Percentiles rank a stretch among this genome's conserved stretches.
These are phyloP conservation scores for Antrozous pallidus DNA, from an alignment of 2,797 vertebrate species.

Conservation along the genomic window DNA sequence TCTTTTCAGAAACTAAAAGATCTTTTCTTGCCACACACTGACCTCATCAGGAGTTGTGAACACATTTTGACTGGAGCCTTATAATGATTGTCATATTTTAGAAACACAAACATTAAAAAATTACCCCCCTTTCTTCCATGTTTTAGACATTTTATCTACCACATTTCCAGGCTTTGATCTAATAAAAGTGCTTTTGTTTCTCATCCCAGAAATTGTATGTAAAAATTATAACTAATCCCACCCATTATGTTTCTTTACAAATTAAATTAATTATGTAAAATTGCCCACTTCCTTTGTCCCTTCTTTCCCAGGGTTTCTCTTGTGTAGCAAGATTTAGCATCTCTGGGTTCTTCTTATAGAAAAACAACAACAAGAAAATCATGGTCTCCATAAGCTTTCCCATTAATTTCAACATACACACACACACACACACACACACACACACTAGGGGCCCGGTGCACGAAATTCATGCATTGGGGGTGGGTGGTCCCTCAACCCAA, in stretches of 20 bases:
- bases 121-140: conserved; percentile 24
- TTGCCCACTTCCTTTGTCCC: conserved; percentile 11
- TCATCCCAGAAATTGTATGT: conserved; percentile 46
- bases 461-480: too few relatives aligned
- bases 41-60: conserved; percentile 39
- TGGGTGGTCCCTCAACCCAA: too few relatives aligned
- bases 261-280: conserved; percentile 61
- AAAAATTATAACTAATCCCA: conserved; percentile 60
- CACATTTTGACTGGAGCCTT: conserved; percentile 44
- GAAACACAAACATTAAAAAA: conserved; percentile 51
- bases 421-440: too few relatives aligned
- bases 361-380: background rate
- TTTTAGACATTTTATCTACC: conserved; percentile 48
- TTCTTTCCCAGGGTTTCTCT: conserved; percentile 46
- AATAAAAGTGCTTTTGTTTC: conserved; percentile 61
- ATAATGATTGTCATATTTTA: conserved; percentile 47
- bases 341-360: background rate
- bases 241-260: conserved; percentile 52
- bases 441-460: too few relatives aligned
- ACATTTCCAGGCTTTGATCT: conserved; percentile 34
- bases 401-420: background rate
- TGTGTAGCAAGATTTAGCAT: background rate
- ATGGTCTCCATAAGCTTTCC: background rate
- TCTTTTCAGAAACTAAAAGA: conserved; percentile 32
- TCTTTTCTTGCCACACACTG: background rate